Evolutionary conservation across 2,888 invertebrate genomes (phyloP), one percentile per base, ranked within the genome.

Genomic region (Neoscelio sp.): DNA sequence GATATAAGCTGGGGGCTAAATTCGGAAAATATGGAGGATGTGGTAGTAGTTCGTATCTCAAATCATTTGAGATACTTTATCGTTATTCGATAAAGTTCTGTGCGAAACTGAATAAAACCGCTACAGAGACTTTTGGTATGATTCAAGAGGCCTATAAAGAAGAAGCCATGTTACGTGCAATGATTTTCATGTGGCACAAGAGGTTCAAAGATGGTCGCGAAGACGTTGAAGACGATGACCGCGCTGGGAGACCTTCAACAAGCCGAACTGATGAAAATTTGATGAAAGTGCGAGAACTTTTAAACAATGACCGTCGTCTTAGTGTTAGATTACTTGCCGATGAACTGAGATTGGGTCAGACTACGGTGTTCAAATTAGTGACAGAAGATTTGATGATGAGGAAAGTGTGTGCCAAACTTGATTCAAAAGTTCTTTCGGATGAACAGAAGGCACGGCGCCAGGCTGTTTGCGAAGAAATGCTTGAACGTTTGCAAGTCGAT

Each of bases 391-490:
- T 83, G 74, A 46, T 52, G 13, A 80, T 78, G 82, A 48, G 70
- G 10, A 84, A 82, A 75, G 70, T 83, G 13, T 82, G 80, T 30
- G 78, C 79, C 18, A 85, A 83, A 65, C 42, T 84, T 20, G 83
- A 84, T 15, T 80, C 83, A 17, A 78, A 81, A 40, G 42, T 78
- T 18, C 60, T 83, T 58, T 76, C 81, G 3, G 75, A 80, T 18
- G 82, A 82, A 8, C 80, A 83, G 56, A 82, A 81, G 28, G 46
- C 58, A 23, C 28, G 10, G 10, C 23, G 78, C 35, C 38, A 48
- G 42, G 28, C 46, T 10, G 26, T 64, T 18, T 50, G 42, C 28
- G 30, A 13, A 3, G 62, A 74, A 23, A 33, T 78, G n/a, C 52
- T 77, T 33, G 67, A 67, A 40, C 77, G 60, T 40, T 52, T 65